These are phyloP conservation scores for Hylaeus volcanicus DNA, from an alignment of 1,140 invertebrate genomes.

Conservation along the genomic window DNA sequence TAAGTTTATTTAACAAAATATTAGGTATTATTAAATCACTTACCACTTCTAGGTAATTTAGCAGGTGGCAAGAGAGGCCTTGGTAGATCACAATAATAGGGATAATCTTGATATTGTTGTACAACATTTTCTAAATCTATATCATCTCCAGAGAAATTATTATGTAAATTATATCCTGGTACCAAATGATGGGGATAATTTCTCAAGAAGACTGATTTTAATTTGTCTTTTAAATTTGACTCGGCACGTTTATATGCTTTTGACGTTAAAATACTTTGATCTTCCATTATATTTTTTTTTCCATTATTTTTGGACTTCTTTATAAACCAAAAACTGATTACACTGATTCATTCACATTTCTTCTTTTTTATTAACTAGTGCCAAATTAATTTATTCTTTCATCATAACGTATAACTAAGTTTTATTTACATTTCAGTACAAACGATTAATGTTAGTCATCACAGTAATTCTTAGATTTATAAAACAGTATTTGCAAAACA, in stretches of 20 bases:
- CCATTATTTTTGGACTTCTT: background rate
- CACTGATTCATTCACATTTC: no score
- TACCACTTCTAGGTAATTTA: conserved; percentile 66
- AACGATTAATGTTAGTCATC: background rate
- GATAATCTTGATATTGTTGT: conserved; percentile 67
- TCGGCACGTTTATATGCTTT: conserved; percentile 63
- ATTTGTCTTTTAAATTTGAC: conserved; percentile 57
- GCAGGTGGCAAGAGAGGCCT: conserved; percentile 75
- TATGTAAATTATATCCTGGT: conserved; percentile 67
- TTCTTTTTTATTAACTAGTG: background rate
- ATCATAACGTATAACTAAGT: background rate
- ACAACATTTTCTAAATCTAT: conserved; percentile 61
- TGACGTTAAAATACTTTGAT: conserved; percentile 48
- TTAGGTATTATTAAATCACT: conserved; percentile 5
- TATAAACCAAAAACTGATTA: background rate
- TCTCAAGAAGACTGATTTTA: conserved; percentile 49
- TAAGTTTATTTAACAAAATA: conserved; percentile 11
- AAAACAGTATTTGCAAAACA: background rate
- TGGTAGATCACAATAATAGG: conserved; percentile 73
- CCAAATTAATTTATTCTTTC: background rate
- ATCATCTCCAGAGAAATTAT: conserved; percentile 48
- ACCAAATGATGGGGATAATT: conserved; percentile 64
- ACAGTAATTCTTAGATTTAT: background rate
- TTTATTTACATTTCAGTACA: background rate
- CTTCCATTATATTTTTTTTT: conserved; percentile 1